Evolutionary conservation across 2,797 vertebrate species (phyloP).

Genomic region (Tapera naevia): DNA sequence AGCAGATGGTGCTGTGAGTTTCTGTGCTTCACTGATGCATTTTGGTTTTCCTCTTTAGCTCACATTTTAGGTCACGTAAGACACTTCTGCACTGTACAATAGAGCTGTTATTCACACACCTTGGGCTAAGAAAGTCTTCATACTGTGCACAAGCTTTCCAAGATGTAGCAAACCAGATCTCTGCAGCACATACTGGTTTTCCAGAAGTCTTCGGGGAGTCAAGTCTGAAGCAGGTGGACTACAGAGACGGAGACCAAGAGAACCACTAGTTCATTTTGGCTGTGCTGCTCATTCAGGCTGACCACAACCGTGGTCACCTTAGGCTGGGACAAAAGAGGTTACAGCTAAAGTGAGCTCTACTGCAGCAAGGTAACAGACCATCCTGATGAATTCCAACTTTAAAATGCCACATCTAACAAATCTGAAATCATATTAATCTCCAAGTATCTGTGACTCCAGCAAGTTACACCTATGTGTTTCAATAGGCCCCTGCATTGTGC

Average conservation of each 20-base stretch:
- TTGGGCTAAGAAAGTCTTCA: neutral
- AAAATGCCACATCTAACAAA: neutral
- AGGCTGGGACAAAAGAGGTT: neutral
- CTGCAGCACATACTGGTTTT: neutral
- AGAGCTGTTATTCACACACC: neutral
- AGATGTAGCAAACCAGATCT: neutral
- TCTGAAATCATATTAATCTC: neutral
- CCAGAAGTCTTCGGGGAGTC: neutral
- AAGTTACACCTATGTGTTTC: neutral
- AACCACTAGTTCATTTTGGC: neutral
- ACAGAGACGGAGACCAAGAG: neutral
- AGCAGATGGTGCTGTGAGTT: neutral
- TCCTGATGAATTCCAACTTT: neutral
- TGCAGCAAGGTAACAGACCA: neutral
- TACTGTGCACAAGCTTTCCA: neutral
- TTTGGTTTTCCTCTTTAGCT: neutral
- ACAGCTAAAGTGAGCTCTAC: neutral
- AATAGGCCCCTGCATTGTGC: neutral
- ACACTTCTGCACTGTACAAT: rapidly evolving
- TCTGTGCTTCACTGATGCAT: neutral
- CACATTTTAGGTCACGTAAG: rapidly evolving
- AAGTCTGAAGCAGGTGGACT: neutral
- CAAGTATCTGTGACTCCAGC: neutral
- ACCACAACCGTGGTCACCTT: neutral
- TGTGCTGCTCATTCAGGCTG: neutral